These are phyloP conservation scores for Erinaceus europaeus DNA, from an alignment of 2,113 vertebrate genomes.

Conservation along the genomic window DNA sequence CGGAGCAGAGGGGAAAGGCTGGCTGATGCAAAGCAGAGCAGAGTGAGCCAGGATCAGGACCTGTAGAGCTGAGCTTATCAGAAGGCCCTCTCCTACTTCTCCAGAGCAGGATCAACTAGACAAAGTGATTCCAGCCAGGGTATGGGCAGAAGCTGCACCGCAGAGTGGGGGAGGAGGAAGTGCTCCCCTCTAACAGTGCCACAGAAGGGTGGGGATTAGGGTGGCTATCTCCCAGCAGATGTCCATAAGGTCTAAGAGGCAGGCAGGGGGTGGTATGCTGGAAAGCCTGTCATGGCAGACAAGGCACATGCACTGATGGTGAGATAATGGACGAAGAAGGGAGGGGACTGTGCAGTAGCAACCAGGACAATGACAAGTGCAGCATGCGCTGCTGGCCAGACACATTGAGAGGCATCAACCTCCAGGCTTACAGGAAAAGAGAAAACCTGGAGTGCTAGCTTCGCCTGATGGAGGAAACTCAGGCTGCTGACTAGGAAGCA, in stretches of 20 bases:
- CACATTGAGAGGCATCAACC: no score
- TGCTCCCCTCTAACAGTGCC: neutral
- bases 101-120: neutral
- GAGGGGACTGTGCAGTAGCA: neutral
- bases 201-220: neutral
- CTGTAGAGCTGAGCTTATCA: neutral
- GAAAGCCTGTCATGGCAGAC: neutral
- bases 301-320: neutral
- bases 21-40: no score
- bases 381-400: neutral
- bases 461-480: neutral
- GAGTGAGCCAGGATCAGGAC: neutral
- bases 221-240: neutral
- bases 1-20: neutral
- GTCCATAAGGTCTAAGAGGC: neutral
- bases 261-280: neutral
- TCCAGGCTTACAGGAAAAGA: neutral
- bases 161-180: rapidly evolving
- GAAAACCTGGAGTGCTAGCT: neutral
- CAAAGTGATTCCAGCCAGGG: neutral
- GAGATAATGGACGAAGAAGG: neutral
- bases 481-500: neutral
- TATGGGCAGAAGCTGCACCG: neutral
- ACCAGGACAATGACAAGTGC: neutral
- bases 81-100: neutral